Base-by-base conservation (phyloP, 1,140 invertebrate species). In the Penaeus chinensis region DNA sequence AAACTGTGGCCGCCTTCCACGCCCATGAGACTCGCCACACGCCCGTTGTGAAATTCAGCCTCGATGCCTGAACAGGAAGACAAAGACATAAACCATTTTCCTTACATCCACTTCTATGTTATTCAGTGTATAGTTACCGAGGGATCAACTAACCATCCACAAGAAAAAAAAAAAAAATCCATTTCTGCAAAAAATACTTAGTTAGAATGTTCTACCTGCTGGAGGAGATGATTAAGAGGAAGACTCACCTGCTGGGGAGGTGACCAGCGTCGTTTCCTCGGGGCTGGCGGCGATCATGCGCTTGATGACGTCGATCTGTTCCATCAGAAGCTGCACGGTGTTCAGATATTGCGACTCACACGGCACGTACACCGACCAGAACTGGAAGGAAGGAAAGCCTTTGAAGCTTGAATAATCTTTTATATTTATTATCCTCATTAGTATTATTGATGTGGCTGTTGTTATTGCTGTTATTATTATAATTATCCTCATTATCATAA, bases 1-100 rank as follows among this genome's bases (percentile, higher is more conserved):
- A 97, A 95, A 78, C 95, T 95, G 92, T 97, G 96, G 18, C 96
- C 96, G 65, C 96, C 96, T 90, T 94, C 93, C 47, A 94, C 89
- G 11, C 93, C 93, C 71, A 94, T 92, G 63, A 94, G 88, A 91
- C 93, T 93, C 2, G 91, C 93, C 71, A 94, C 92, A 87, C 92
- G 92, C 2, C 91, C 91, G 7, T 90, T 87, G 0, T 89, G 84
- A 82, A 92, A 92, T 4, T 92, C 92, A 76, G 92, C 91, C 20
- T 90, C 87, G 42, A 94, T 92, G 62, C 92, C 93, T 94, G 85
- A 13, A 80, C 32, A 80, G 27, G n/a, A 74, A 16, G 1, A 27
- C 37, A 37, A 27, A 74, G 13, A 27, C 13, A 74, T 16, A 37
- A 74, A 27, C 1, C 37, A 13, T 74, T 11, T 16, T 13, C 18